phyloP scores from a whole-genome alignment of 2,113 vertebrate species.

The Caranx melampygus region DNA sequence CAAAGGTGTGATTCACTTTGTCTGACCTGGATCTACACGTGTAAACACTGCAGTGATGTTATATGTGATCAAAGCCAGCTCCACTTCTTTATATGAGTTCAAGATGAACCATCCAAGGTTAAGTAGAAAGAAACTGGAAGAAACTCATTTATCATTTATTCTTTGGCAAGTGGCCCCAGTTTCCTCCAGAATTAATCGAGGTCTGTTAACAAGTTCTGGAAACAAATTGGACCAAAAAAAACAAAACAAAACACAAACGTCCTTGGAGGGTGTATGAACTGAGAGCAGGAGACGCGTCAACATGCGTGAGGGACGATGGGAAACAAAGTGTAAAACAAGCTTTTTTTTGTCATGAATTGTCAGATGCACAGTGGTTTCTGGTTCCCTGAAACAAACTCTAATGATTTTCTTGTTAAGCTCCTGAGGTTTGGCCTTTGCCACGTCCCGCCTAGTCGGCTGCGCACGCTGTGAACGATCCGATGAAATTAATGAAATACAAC shows the following conservation, averaged over 20 bases:
- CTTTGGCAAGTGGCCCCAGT: background rate
- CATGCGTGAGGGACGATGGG: too few species aligned
- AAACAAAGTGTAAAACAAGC: too few species aligned
- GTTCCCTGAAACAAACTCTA: background rate
- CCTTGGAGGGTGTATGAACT: too few species aligned
- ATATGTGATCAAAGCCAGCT: too few species aligned
- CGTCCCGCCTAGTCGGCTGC: too few species aligned
- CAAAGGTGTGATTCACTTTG: constrained; percentile 30
- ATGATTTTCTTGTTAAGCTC: background rate
- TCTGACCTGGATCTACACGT: background rate
- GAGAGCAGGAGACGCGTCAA: too few species aligned
- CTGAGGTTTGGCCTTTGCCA: background rate
- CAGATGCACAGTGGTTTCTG: too few species aligned
- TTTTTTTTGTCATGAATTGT: too few species aligned
- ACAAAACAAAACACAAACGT: too few species aligned
- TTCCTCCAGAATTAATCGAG: constrained; percentile 13
- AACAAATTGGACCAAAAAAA: background rate
- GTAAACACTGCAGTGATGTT: constrained; percentile 28
- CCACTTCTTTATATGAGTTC: background rate
- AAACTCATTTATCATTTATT: background rate
- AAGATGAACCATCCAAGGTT: background rate
- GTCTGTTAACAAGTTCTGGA: constrained; percentile 4
- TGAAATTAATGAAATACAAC: background rate
- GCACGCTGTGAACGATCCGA: background rate
- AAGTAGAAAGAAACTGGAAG: background rate